Conservation (phyloP, 2,113 vertebrate genomes). For the Pituophis catenifer region DNA sequence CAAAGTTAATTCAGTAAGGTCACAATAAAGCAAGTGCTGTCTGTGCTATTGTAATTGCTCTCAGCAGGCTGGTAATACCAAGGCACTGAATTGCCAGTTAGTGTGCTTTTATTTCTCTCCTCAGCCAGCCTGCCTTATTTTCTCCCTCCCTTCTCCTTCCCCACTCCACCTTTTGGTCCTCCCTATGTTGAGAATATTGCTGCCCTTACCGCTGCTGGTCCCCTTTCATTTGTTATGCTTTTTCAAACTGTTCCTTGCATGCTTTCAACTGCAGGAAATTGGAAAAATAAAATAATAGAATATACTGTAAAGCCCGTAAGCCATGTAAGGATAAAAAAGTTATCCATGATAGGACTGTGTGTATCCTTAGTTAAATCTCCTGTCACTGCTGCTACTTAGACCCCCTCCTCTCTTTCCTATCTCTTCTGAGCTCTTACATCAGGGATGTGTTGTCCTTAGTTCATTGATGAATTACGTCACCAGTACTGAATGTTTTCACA, state of each 20-base stretch:
- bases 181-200: conserved; percentile 19
- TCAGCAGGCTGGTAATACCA: conserved; percentile 65
- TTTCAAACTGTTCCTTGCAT: neutral
- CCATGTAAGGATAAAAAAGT: neutral
- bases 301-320: neutral
- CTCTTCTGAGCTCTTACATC: neutral
- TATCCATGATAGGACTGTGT: neutral
- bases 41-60: conserved; percentile 67
- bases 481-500: neutral
- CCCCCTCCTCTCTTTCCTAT: neutral
- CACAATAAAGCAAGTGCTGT: conserved; percentile 61
- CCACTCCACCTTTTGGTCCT: conserved; percentile 17
- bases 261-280: neutral
- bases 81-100: conserved; percentile 52
- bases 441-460: neutral
- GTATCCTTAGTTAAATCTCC: neutral
- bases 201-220: neutral
- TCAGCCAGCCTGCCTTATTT: conserved; percentile 36
- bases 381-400: neutral
- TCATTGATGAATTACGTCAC: neutral
- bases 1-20: conserved; percentile 67
- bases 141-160: neutral
- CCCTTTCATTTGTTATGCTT: conserved; percentile 31
- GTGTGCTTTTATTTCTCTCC: conserved; percentile 58
- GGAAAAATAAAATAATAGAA: neutral